Evolutionary conservation across 2,113 vertebrate species (phyloP).

Genomic region (Tor tambroides): DNA sequence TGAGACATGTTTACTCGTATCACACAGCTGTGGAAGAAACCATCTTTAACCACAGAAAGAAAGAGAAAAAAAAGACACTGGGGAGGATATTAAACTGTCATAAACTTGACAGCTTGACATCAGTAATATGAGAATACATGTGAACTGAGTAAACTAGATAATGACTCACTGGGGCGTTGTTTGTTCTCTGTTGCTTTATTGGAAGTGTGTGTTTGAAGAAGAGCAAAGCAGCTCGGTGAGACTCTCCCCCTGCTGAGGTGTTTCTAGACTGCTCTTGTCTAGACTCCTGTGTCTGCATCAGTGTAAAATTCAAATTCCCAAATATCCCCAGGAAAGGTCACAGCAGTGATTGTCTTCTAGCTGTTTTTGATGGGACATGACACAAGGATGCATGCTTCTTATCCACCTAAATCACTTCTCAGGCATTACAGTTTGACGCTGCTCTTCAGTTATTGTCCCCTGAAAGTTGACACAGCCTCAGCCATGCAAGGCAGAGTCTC

Average conservation of each 20-base stretch:
- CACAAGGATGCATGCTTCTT: neutral
- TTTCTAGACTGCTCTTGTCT: conserved; percentile 12
- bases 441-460: neutral
- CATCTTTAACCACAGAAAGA: conserved; percentile 64
- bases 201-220: neutral
- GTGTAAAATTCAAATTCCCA: too few relatives aligned
- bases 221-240: neutral
- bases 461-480: conserved; percentile 44
- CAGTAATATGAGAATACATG: neutral
- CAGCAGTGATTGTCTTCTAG: neutral
- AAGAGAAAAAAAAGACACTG: conserved; percentile 47
- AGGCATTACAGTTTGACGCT: neutral
- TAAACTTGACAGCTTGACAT: neutral
- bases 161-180: neutral
- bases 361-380: neutral
- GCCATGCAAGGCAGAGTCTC: conserved; percentile 36
- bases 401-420: neutral
- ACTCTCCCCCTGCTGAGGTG: neutral
- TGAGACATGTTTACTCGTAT: conserved; percentile 22
- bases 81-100: conserved; percentile 12
- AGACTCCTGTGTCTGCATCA: neutral
- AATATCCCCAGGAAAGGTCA: too few relatives aligned
- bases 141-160: neutral
- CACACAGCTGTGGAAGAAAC: conserved; percentile 17
- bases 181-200: neutral